These are phyloP conservation scores for Thecophora atra DNA, from an alignment of 2,888 invertebrate species.

Conservation along the genomic window DNA sequence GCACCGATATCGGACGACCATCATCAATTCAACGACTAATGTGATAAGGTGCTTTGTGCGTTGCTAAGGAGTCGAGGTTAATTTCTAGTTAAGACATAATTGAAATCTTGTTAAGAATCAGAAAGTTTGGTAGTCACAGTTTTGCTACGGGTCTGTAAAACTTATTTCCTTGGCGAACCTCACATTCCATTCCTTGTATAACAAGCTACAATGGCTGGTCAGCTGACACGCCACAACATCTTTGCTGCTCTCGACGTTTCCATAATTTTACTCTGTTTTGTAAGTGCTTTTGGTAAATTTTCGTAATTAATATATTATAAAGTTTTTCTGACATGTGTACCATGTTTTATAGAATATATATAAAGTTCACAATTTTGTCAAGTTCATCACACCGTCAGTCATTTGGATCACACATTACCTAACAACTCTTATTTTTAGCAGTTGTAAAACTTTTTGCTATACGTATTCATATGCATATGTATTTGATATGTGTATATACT, in stretches of 20 bases:
- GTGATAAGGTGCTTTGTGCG: neutral
- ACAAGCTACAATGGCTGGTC: conserved; percentile 40
- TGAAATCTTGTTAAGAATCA: conserved; percentile 1
- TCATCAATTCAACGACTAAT: conserved; percentile 31
- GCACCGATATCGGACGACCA: conserved; percentile 26
- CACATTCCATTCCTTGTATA: conserved; percentile 14
- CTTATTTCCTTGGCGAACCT: neutral
- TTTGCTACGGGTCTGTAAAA: neutral
- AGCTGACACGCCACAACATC: conserved; percentile 37
- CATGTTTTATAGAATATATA: no score
- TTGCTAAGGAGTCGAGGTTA: neutral
- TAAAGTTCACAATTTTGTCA: conserved; percentile 11
- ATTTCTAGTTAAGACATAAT: neutral
- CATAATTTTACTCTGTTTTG: conserved; percentile 26
- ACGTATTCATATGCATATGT: no score
- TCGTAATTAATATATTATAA: no score
- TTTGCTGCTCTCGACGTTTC: conserved; percentile 17
- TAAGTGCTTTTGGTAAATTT: conserved; percentile 14
- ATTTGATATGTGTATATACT: neutral
- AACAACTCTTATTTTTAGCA: conserved; percentile 26
- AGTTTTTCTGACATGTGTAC: no score
- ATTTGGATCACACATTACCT: conserved; percentile 3
- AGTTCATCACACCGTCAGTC: neutral
- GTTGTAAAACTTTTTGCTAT: conserved; percentile 25
- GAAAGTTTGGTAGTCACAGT: neutral